A percentile compares a stretch with the other conserved stretches of the same genome.
These are phyloP conservation scores for Pterois miles DNA, from an alignment of 2,797 vertebrate species.

Conservation along the genomic window DNA sequence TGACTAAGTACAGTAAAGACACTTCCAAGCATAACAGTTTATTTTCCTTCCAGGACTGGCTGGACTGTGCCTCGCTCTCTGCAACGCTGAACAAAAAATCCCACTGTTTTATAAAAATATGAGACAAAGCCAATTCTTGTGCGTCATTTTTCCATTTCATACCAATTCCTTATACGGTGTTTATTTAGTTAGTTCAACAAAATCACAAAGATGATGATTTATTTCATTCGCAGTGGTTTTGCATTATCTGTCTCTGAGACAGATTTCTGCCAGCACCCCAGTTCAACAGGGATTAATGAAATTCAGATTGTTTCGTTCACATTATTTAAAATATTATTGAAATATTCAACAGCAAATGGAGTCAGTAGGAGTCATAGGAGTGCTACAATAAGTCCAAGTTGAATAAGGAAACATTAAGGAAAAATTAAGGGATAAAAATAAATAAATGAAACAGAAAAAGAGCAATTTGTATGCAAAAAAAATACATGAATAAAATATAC, in stretches of 20 bases:
- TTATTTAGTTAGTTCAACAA: not conserved
- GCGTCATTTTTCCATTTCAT: constrained; percentile 31
- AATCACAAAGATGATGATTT: not conserved
- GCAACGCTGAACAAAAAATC: constrained; percentile 24
- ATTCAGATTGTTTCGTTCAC: not conserved
- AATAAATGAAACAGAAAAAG: too few species aligned
- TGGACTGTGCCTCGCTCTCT: constrained; percentile 20
- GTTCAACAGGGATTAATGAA: not conserved
- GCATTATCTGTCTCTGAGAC: not conserved
- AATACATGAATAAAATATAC: too few species aligned
- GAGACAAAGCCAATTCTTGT: constrained; percentile 5
- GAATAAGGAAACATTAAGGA: too few species aligned
- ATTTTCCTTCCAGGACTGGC: constrained; percentile 57
- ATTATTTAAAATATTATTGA: not conserved
- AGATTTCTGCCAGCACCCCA: not conserved
- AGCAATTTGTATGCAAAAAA: too few species aligned
- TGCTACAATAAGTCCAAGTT: too few species aligned
- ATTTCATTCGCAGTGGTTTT: not conserved
- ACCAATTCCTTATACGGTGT: not conserved
- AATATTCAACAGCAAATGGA: not conserved
- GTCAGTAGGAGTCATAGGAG: too few species aligned
- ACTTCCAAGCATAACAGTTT: constrained; percentile 79
- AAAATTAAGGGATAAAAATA: accelerated
- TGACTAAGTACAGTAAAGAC: constrained; percentile 79
- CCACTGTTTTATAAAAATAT: constrained; percentile 11